Evolutionary conservation across 2,113 vertebrate genomes (phyloP), one percentile per base, ranked within the genome.

Genomic region (Aldabrachelys gigantea): DNA sequence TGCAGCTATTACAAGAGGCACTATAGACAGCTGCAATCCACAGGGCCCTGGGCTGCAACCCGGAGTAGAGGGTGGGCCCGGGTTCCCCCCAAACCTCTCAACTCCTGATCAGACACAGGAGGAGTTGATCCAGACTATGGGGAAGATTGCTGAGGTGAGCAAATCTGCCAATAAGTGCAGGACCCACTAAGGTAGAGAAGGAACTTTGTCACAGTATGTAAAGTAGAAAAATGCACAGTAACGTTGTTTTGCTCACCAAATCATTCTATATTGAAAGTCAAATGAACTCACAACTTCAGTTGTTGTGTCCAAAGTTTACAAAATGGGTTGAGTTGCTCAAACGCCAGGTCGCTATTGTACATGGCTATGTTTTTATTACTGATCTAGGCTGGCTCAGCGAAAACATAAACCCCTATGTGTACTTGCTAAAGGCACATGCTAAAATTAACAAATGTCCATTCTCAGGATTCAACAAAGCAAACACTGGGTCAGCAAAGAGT

Each of bases 271-370:
- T 62, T 90, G 54, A 44, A 86, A 89, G 89, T 87, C 52, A 5
- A 21, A 72, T 84, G 88, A 91, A 82, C 38, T 91, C 35, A 38
- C n/a, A 94, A 78, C n/a, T 89, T 6, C 93, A 89, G 44, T 87
- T 94, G 44, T 87, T 94, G 65, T 84, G 56, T 82, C 49, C 35
- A 21, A 22, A 91, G 75, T 50, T 96, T 91, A 89, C 1, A 2
- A 94, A 92, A 87, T 72, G 29, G 35, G 19, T 95, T 88, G 80
- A 93, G 76, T 29, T 89, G 3, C 84, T 92, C 75, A 62, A 88
- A 12, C 91, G 44, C 57, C 50, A 31, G 24, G 89, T 89, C 80
- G 53, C 91, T 89, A 31, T 52, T 95, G 17, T 62, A 31, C 47
- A 35, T 72, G 92, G 29, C 62, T 93, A 78, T 83, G 54, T 81